Conservation (phyloP, 2,797 vertebrate genomes). For the Typhlichthys subterraneus region DNA sequence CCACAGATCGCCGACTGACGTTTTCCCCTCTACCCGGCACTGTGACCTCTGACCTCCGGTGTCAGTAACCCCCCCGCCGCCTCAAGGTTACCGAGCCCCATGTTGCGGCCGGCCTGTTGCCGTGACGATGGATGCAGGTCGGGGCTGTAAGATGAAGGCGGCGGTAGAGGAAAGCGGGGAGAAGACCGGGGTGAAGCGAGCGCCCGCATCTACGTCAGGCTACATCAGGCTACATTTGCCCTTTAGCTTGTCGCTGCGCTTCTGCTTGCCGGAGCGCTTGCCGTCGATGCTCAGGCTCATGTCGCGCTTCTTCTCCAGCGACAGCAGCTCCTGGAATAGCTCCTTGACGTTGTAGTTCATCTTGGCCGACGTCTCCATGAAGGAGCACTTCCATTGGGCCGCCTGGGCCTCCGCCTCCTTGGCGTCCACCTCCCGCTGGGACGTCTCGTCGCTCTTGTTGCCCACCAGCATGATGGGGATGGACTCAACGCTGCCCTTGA, state of each 20-base stretch:
- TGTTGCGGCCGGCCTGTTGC: no score
- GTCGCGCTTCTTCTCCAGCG: conserved; percentile 92
- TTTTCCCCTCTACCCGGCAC: no score
- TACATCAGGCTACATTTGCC: conserved; percentile 93
- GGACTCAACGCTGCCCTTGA: conserved; percentile 92
- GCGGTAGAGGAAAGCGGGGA: no score
- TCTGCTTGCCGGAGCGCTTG: conserved; percentile 92
- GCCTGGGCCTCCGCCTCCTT: conserved; percentile 91
- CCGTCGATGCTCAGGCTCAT: conserved; percentile 95
- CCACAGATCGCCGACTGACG: no score
- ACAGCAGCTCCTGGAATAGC: conserved; percentile 97
- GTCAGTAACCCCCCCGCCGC: no score
- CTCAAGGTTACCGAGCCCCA: no score
- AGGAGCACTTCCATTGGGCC: conserved; percentile 94
- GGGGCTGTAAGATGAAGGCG: no score
- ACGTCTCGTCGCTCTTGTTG: conserved; percentile 93
- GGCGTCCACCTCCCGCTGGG: conserved; percentile 91
- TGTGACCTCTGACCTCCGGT: no score
- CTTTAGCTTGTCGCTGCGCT: conserved; percentile 93
- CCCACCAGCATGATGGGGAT: conserved; percentile 97
- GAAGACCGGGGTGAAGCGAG: no score
- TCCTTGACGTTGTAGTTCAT: conserved; percentile 98
- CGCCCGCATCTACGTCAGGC: conserved; percentile 83
- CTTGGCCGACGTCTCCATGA: conserved; percentile 98
- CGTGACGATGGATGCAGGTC: no score